A percentile compares a stretch with the other conserved stretches of the same genome.
These are phyloP conservation scores for Druceiella hillmani DNA, from an alignment of 2,888 invertebrate species.

Conservation along the genomic window DNA sequence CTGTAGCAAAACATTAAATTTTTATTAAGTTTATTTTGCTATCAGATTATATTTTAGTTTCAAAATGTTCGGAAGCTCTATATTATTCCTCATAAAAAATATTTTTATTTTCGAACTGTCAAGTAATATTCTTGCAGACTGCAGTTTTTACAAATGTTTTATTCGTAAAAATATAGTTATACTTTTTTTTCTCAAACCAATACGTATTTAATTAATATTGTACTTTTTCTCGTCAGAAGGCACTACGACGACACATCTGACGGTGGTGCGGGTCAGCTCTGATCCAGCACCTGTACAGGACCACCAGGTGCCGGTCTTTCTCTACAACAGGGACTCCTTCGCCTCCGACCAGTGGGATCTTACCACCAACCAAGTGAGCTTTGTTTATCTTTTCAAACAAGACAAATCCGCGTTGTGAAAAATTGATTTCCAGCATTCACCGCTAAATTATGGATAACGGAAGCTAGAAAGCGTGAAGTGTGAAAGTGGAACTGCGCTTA, in stretches of 20 bases:
- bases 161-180: conserved; percentile 5
- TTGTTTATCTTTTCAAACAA: conserved; percentile 5
- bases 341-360: conserved; percentile 73
- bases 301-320: conserved; percentile 75
- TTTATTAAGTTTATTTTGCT: no score
- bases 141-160: conserved; percentile 2
- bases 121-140: no score
- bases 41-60: no score
- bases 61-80: no score
- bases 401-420: neutral
- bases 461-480: no score
- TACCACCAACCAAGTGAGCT: conserved; percentile 69
- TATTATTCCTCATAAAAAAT: no score
- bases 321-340: conserved; percentile 60
- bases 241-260: conserved; percentile 68
- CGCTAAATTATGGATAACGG: no score
- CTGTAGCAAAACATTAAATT: no score
- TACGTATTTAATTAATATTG: neutral
- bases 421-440: no score
- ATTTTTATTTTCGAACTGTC: no score
- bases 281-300: conserved; percentile 70
- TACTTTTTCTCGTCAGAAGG: conserved; percentile 50
- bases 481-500: no score
- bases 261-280: conserved; percentile 63
- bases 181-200: neutral